Percentiles rank a stretch among this genome's conserved stretches.
These are phyloP conservation scores for Melanotaenia nigrans DNA, from an alignment of 2,797 vertebrate genomes.

Conservation along the genomic window DNA sequence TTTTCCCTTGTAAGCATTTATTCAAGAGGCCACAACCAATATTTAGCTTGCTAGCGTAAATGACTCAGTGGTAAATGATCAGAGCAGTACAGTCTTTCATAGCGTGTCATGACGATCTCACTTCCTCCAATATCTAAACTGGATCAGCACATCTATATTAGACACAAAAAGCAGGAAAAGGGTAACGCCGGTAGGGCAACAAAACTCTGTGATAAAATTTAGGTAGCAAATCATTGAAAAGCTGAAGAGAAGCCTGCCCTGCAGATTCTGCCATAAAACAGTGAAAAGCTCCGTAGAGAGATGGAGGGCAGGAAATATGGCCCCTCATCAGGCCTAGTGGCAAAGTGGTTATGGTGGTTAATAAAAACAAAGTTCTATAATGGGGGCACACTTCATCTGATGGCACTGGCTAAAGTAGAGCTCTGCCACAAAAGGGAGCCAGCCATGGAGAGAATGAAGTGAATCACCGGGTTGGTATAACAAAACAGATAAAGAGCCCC, in stretches of 20 bases:
- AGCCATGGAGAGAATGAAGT: constrained; percentile 70
- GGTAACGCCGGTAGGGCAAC: constrained; percentile 29
- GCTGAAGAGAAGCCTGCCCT: constrained; percentile 53
- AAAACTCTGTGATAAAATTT: constrained; percentile 28
- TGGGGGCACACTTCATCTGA: constrained; percentile 72
- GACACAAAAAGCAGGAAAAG: constrained; percentile 57
- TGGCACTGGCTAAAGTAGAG: constrained; percentile 66
- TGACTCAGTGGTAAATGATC: constrained; percentile 67
- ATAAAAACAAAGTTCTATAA: constrained; percentile 75
- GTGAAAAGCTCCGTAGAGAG: constrained; percentile 57
- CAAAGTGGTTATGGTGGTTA: constrained; percentile 71
- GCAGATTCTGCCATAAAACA: constrained; percentile 64
- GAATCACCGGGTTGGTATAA: constrained; percentile 61
- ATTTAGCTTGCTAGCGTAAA: constrained; percentile 74
- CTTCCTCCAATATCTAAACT: constrained; percentile 66
- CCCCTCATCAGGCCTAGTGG: constrained; percentile 69
- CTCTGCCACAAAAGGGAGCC: constrained; percentile 64
- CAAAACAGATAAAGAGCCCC: constrained; percentile 69
- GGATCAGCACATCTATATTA: constrained; percentile 69
- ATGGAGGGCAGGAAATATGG: constrained; percentile 61
- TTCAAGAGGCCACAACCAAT: constrained; percentile 68
- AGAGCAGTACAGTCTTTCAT: constrained; percentile 71
- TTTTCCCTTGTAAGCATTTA: constrained; percentile 67
- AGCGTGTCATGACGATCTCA: constrained; percentile 64
- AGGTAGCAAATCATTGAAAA: constrained; percentile 57